Percentiles rank a stretch among this genome's conserved stretches.
phyloP scores from a whole-genome alignment of 2,113 vertebrate species.

The Thalassarche chlororhynchos region DNA sequence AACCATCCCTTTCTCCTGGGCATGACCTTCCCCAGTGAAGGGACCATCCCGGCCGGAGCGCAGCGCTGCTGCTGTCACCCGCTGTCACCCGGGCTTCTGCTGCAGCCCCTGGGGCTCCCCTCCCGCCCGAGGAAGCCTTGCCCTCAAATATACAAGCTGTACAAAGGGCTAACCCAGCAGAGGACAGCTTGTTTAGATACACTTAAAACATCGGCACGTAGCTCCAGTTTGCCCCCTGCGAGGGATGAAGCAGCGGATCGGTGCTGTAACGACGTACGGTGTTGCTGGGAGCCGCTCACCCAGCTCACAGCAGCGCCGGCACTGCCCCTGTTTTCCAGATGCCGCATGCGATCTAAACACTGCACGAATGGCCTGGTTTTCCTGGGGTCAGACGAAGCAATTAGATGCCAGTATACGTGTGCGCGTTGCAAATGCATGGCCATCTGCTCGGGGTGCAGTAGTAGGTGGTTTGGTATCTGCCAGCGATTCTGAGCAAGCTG shows the following conservation, averaged over 20 bases:
- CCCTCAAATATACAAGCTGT: not conserved
- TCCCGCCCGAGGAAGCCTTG: not conserved
- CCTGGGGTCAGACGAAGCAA: not conserved
- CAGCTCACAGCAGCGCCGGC: accelerated
- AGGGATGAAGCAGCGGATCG: not conserved
- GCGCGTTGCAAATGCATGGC: accelerated
- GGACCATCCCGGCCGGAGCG: accelerated
- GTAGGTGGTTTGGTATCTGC: not conserved
- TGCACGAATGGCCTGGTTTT: not conserved
- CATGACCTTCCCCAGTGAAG: not conserved
- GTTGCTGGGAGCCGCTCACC: not conserved
- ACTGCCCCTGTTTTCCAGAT: not conserved
- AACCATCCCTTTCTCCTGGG: not conserved
- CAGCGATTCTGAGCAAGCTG: not conserved
- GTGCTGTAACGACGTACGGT: accelerated
- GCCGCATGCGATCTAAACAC: accelerated
- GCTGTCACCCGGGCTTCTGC: not conserved
- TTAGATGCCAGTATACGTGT: not conserved
- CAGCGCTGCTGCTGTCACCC: not conserved
- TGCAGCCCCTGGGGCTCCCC: not conserved
- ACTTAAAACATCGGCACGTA: accelerated
- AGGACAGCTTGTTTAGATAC: not conserved
- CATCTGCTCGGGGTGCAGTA: not conserved
- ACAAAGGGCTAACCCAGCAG: not conserved
- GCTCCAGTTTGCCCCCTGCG: not conserved